Conservation (phyloP, 2,113 vertebrate species). For the Chitala chitala region DNA sequence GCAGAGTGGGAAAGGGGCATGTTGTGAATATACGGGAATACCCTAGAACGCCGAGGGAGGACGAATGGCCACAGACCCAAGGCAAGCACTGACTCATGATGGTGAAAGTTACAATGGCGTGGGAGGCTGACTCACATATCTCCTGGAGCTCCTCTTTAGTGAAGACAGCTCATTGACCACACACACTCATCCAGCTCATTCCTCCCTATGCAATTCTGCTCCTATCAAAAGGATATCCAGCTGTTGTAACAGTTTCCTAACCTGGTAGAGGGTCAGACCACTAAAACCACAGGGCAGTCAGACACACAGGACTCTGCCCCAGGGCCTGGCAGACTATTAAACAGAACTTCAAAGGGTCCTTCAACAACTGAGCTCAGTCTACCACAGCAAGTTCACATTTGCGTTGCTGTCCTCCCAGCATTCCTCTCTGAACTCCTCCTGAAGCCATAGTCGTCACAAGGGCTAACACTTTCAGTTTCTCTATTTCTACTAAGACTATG, state of each 20-base stretch:
- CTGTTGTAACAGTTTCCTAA: constrained; percentile 16
- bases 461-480: too few relatives aligned
- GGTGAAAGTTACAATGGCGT: background rate
- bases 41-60: background rate
- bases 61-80: background rate
- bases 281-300: constrained; percentile 16
- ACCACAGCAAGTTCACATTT: too few relatives aligned
- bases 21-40: background rate
- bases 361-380: background rate
- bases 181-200: background rate
- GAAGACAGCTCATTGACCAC: background rate
- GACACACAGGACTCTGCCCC: background rate
- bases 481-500: too few relatives aligned
- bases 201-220: background rate
- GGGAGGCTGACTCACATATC: background rate
- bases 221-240: background rate
- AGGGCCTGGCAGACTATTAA: background rate
- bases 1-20: background rate
- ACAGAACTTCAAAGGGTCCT: background rate
- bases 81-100: background rate
- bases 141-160: background rate
- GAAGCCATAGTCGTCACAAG: too few relatives aligned
- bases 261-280: constrained; percentile 14
- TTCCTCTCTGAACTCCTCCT: too few relatives aligned
- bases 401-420: too few relatives aligned